phyloP scores from a whole-genome alignment of 2,797 vertebrate genomes.

The Sebastes dallii region DNA sequence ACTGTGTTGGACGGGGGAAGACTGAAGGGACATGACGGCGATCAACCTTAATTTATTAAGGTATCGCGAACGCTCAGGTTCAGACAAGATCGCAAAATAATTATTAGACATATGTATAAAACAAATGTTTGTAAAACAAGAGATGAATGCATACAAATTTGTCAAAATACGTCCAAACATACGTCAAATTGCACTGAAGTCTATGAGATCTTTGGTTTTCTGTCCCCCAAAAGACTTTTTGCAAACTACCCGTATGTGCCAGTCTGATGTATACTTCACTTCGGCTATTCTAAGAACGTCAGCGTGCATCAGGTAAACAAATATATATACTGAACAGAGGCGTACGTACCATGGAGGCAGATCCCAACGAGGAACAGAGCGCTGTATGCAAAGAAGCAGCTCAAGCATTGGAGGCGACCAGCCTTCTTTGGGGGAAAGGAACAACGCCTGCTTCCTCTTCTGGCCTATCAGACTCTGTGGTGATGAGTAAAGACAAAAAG shows the following conservation, averaged over 20 bases:
- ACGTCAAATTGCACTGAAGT: no score
- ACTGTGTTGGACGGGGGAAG: no score
- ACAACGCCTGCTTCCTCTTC: not conserved
- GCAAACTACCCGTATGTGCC: fast-evolving
- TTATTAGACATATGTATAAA: no score
- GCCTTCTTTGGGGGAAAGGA: not conserved
- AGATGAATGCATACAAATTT: no score
- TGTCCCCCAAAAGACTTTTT: no score
- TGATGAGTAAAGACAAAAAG: not conserved
- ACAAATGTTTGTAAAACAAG: no score
- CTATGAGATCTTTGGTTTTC: no score
- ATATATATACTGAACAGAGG: not conserved
- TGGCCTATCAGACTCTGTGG: not conserved
- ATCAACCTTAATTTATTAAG: no score
- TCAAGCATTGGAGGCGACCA: not conserved
- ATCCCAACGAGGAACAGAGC: not conserved
- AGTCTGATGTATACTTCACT: not conserved
- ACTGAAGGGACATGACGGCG: no score
- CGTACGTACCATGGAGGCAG: not conserved
- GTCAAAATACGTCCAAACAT: no score
- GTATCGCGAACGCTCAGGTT: fast-evolving
- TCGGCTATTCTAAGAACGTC: not conserved
- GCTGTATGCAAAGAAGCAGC: no score
- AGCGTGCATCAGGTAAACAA: not conserved
- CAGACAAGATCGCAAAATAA: no score